These are phyloP conservation scores for Nebria ingens DNA, from an alignment of 1,140 invertebrate species.

Conservation along the genomic window DNA sequence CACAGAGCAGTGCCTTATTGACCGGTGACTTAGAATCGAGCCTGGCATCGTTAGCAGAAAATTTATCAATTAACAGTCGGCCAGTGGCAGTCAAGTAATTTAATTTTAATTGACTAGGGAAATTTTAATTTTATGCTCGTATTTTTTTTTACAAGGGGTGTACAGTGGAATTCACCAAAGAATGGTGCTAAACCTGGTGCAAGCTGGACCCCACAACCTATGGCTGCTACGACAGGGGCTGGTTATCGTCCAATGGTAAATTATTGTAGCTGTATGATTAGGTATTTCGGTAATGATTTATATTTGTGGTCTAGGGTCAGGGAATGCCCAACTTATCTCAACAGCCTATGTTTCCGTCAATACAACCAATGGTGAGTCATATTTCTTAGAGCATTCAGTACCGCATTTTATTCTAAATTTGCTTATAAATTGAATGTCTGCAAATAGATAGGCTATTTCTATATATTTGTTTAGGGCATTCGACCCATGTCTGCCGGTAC, in stretches of 20 bases:
- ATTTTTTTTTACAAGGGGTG: slow-evolving; percentile 21
- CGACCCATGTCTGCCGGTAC: slow-evolving; percentile 25
- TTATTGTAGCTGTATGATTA: slow-evolving; percentile 18
- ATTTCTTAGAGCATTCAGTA: neutral
- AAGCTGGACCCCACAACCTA: slow-evolving; percentile 71
- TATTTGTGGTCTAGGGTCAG: slow-evolving; percentile 13
- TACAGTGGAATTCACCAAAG: slow-evolving; percentile 82
- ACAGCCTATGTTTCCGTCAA: slow-evolving; percentile 17
- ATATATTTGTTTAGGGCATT: slow-evolving; percentile 22
- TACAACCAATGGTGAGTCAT: slow-evolving; percentile 26
- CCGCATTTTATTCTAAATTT: neutral
- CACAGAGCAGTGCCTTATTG: slow-evolving; percentile 51
- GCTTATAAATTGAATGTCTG: neutral
- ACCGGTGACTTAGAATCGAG: slow-evolving; percentile 88
- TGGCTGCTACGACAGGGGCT: slow-evolving; percentile 74
- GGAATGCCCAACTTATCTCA: slow-evolving; percentile 16
- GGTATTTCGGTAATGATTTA: neutral
- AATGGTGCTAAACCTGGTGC: slow-evolving; percentile 63
- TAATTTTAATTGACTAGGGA: slow-evolving; percentile 14
- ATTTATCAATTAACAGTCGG: slow-evolving; percentile 81
- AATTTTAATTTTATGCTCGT: slow-evolving; percentile 3
- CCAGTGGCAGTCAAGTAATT: slow-evolving; percentile 60
- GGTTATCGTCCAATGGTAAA: slow-evolving; percentile 67
- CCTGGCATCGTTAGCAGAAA: slow-evolving; percentile 80
- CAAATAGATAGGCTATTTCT: slow-evolving; percentile 2